These are phyloP conservation scores for Erinaceus europaeus DNA, from an alignment of 2,113 vertebrate genomes.

Conservation along the genomic window DNA sequence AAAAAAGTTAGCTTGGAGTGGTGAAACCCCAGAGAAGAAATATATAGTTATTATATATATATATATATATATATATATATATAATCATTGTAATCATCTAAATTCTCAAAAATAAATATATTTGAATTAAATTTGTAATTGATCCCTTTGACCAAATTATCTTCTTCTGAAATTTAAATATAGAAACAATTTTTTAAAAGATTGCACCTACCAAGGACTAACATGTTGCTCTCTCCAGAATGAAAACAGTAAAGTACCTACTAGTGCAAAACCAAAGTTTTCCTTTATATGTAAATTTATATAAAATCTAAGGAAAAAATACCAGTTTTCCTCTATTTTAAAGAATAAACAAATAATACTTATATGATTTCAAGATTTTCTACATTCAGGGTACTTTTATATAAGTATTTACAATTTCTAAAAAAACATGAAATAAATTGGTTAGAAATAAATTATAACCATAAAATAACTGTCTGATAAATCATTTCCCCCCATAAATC, in stretches of 20 bases:
- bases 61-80: too few relatives aligned
- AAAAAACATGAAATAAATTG: neutral
- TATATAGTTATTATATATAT: too few relatives aligned
- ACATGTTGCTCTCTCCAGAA: neutral
- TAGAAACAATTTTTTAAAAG: neutral
- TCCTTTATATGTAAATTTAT: neutral
- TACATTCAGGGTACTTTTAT: neutral
- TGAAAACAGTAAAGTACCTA: neutral
- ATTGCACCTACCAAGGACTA: neutral
- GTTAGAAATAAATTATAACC: too few relatives aligned
- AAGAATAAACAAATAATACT: neutral
- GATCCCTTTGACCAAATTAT: neutral
- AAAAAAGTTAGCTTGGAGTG: too few relatives aligned
- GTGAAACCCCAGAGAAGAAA: too few relatives aligned
- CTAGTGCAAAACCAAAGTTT: neutral
- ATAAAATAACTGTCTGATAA: too few relatives aligned
- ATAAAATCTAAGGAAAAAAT: neutral
- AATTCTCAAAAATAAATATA: neutral
- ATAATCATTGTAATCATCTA: too few relatives aligned
- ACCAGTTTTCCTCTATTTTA: neutral
- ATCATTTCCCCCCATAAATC: neutral
- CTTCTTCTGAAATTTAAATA: neutral
- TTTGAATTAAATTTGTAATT: neutral
- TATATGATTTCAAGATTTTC: neutral
- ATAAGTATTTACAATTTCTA: conserved; percentile 23